Conservation (phyloP, 2,888 invertebrate species). For the Andrena dorsata region DNA sequence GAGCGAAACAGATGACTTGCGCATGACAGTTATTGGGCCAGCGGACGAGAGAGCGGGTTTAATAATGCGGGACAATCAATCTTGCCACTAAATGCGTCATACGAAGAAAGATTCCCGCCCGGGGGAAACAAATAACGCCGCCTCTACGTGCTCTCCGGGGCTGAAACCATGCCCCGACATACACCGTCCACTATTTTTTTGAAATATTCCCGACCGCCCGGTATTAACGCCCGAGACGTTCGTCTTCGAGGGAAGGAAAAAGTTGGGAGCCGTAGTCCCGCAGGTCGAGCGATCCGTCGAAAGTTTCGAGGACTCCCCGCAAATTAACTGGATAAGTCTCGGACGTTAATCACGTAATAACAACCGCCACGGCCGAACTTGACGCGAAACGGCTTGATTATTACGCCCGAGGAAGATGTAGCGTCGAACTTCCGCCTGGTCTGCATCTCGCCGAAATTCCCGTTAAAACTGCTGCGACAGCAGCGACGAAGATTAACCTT, state of each 20-base stretch:
- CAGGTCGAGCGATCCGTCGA: too few relatives aligned
- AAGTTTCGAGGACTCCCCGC: too few relatives aligned
- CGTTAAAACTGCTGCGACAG: constrained; percentile 19
- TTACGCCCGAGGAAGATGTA: background rate
- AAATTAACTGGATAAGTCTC: too few relatives aligned
- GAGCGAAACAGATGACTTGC: constrained; percentile 66
- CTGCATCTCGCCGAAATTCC: background rate
- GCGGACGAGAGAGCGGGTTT: constrained; percentile 52
- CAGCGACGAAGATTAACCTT: constrained; percentile 33
- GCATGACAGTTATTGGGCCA: constrained; percentile 68
- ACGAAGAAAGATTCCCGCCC: constrained; percentile 44
- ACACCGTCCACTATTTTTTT: background rate
- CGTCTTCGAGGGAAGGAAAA: too few relatives aligned
- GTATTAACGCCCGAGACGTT: too few relatives aligned
- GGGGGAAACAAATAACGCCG: constrained; percentile 41
- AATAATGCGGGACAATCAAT: constrained; percentile 71
- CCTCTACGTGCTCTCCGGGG: background rate
- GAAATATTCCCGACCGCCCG: too few relatives aligned
- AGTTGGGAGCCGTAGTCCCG: too few relatives aligned
- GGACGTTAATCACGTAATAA: too few relatives aligned
- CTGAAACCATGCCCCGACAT: too few relatives aligned
- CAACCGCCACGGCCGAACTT: background rate
- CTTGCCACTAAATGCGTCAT: constrained; percentile 62
- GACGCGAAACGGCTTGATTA: constrained; percentile 21
- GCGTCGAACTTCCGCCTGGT: background rate